Evolutionary conservation across 2,797 vertebrate species (phyloP).

Genomic region (Glossophaga mutica): DNA sequence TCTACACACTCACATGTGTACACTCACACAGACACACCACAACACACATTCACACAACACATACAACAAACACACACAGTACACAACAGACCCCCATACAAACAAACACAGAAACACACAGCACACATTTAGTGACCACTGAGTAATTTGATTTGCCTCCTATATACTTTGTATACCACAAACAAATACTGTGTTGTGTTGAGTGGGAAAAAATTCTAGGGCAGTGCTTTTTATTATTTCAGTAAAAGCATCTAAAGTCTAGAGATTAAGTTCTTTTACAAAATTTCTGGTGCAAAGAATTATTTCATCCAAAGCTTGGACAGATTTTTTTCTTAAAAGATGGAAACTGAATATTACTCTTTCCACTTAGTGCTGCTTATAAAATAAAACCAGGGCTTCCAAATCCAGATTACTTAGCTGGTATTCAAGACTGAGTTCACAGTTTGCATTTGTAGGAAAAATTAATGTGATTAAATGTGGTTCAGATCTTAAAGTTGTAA

Average conservation of each 20-base stretch:
- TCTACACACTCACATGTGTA: background rate
- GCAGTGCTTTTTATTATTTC: background rate
- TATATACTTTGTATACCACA: background rate
- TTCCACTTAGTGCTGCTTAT: background rate
- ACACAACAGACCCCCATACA: background rate
- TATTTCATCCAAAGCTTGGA: background rate
- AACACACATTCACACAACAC: background rate
- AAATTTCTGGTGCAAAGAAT: background rate
- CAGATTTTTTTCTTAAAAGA: background rate
- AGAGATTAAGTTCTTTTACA: background rate
- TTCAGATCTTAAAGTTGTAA: background rate
- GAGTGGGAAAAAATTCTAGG: background rate
- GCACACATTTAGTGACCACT: background rate
- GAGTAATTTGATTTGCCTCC: background rate
- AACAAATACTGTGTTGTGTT: background rate
- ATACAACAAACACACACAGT: background rate
- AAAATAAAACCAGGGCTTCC: constrained; percentile 6
- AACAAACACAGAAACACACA: background rate
- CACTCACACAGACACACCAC: background rate
- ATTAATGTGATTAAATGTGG: background rate
- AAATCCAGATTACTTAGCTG: background rate
- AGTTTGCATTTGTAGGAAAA: background rate
- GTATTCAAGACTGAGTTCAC: background rate
- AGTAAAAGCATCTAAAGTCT: background rate
- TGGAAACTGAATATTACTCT: background rate